A percentile compares a stretch with the other conserved stretches of the same genome.
phyloP scores from a whole-genome alignment of 2,888 invertebrate genomes.

The Caenorhabditis afra region DNA sequence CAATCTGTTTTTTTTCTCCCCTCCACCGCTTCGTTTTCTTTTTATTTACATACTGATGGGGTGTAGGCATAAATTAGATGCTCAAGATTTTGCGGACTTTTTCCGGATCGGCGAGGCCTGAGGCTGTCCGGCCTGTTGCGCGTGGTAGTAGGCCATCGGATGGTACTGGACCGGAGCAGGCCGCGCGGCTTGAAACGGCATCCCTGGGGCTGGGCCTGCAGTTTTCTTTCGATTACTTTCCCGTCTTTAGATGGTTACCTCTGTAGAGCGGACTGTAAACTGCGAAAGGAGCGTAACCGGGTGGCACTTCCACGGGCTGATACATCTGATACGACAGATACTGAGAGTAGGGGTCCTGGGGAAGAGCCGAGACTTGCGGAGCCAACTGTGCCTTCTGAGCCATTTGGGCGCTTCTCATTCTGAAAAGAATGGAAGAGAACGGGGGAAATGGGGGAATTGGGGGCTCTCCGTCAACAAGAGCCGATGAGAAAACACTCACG shows the following conservation, averaged over 20 bases:
- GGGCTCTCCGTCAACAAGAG: no score
- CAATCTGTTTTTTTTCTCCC: neutral
- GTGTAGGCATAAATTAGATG: neutral
- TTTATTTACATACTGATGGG: constrained; percentile 20
- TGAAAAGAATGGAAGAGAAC: constrained; percentile 5
- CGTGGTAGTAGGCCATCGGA: constrained; percentile 46
- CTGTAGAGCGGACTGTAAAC: constrained; percentile 51
- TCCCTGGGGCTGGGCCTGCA: constrained; percentile 4
- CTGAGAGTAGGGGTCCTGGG: constrained; percentile 45
- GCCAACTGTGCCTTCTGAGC: constrained; percentile 58
- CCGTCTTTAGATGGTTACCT: constrained; percentile 1
- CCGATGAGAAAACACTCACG: constrained; percentile 33
- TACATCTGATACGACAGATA: constrained; percentile 50
- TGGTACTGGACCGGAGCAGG: constrained; percentile 44
- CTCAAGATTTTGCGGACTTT: constrained; percentile 13
- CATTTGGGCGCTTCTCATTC: constrained; percentile 59
- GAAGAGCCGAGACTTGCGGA: constrained; percentile 37
- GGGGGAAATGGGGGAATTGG: neutral
- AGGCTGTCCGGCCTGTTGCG: constrained; percentile 11
- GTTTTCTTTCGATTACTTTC: neutral
- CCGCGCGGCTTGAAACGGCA: constrained; percentile 39
- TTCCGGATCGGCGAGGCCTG: constrained; percentile 24
- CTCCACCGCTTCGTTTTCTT: neutral
- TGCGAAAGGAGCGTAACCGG: constrained; percentile 31
- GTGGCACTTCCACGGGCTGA: constrained; percentile 30